These are phyloP conservation scores for Xyliphius kryptos DNA, from an alignment of 2,113 vertebrate species.

Conservation along the genomic window DNA sequence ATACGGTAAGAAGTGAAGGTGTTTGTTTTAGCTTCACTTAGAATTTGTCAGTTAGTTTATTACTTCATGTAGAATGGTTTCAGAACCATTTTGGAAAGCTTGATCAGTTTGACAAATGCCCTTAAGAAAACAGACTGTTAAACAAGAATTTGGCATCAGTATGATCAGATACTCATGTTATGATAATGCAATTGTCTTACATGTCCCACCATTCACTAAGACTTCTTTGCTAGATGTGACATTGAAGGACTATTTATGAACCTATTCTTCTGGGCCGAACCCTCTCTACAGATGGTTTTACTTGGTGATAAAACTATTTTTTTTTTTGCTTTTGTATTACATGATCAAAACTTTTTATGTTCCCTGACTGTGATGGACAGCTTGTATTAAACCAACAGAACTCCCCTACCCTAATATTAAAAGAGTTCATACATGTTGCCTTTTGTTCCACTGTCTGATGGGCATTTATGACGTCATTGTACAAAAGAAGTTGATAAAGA, in stretches of 20 bases:
- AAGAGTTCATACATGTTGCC: slow-evolving; percentile 23
- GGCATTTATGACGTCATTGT: slow-evolving; percentile 13
- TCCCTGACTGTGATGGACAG: slow-evolving; percentile 32
- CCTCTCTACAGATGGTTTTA: neutral
- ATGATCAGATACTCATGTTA: too few relatives aligned
- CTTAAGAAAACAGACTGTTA: too few relatives aligned
- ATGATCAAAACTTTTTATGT: slow-evolving; percentile 22
- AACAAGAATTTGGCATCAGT: too few relatives aligned
- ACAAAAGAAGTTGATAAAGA: slow-evolving; percentile 14
- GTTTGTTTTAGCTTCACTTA: too few relatives aligned
- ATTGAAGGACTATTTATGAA: too few relatives aligned
- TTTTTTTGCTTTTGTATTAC: slow-evolving; percentile 16
- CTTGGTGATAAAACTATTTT: slow-evolving; percentile 16
- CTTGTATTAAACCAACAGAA: slow-evolving; percentile 33
- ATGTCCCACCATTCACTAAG: too few relatives aligned
- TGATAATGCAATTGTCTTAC: too few relatives aligned
- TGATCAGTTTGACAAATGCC: too few relatives aligned
- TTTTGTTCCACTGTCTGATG: slow-evolving; percentile 26
- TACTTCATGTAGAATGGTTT: slow-evolving; percentile 6
- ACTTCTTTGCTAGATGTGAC: too few relatives aligned
- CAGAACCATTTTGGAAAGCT: too few relatives aligned
- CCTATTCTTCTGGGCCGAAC: neutral
- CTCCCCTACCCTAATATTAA: slow-evolving; percentile 30
- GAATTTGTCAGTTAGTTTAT: neutral
- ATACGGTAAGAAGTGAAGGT: neutral